Conservation (phyloP, 2,888 invertebrate species). For the Koerneria pararmatus region DNA sequence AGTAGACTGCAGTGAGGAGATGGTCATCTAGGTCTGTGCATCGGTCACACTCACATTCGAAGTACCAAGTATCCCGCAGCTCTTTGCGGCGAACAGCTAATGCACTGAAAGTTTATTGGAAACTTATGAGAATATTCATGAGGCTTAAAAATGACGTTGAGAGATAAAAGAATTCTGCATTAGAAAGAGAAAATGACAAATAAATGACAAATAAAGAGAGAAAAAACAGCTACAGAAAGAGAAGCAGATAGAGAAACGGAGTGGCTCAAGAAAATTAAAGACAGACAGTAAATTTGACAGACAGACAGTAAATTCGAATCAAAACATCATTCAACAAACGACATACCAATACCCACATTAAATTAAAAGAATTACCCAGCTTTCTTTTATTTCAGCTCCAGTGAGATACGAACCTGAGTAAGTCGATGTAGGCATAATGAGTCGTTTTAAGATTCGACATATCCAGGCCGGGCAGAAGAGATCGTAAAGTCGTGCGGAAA, state of each 20-base stretch:
- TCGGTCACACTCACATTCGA: constrained; percentile 55
- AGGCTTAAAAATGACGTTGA: neutral
- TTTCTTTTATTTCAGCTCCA: too few species aligned
- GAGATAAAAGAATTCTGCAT: neutral
- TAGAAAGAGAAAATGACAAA: neutral
- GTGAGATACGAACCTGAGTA: constrained; percentile 38
- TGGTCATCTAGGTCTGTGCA: constrained; percentile 54
- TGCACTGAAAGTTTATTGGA: constrained; percentile 24
- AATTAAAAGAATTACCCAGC: too few species aligned
- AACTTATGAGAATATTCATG: neutral
- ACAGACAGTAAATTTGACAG: too few species aligned
- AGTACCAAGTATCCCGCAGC: constrained; percentile 58
- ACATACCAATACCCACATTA: too few species aligned
- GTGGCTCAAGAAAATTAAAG: too few species aligned
- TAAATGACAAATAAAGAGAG: neutral
- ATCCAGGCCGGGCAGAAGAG: constrained; percentile 45
- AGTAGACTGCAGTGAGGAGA: constrained; percentile 47
- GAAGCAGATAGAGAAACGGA: too few species aligned
- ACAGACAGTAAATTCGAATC: too few species aligned
- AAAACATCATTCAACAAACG: too few species aligned
- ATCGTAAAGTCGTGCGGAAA: constrained; percentile 48
- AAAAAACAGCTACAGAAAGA: too few species aligned
- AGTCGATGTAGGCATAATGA: constrained; percentile 58
- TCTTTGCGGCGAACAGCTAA: constrained; percentile 45
- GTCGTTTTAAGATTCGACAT: constrained; percentile 47